Conservation (phyloP, 2,888 invertebrate genomes). For the Eupeodes luniger region DNA sequence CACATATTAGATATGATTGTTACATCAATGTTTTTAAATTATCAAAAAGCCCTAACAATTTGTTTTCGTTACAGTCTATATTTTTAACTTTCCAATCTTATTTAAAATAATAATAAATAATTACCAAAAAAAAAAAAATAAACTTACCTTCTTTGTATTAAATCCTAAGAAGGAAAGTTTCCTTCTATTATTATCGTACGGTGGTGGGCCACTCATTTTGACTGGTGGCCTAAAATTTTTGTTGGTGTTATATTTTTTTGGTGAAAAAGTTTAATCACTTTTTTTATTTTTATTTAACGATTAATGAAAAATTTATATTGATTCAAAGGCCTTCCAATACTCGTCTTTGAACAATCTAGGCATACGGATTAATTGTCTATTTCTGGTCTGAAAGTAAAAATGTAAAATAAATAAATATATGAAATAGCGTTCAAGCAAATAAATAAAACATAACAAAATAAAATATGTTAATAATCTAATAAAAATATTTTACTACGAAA, state of each 20-base stretch:
- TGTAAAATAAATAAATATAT: background rate
- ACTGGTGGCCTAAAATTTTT: conserved; percentile 57
- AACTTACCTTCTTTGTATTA: conserved; percentile 85
- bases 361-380: conserved; percentile 78
- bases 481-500: no score
- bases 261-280: conserved; percentile 1
- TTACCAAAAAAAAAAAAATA: background rate
- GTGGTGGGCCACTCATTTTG: conserved; percentile 82
- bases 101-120: no score
- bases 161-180: conserved; percentile 91
- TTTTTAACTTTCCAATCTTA: no score
- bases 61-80: no score
- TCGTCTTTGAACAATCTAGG: conserved; percentile 80
- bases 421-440: background rate
- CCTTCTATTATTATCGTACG: conserved; percentile 86
- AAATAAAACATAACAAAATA: background rate
- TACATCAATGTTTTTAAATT: no score
- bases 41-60: no score
- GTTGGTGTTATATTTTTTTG: background rate
- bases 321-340: conserved; percentile 76
- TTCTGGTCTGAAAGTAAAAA: conserved; percentile 50
- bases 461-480: background rate
- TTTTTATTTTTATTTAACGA: background rate
- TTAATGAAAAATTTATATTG: conserved; percentile 59
- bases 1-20: no score